Evolutionary conservation across 30 jellyfish, hydroid and myxozoan species (phyloP).

Genomic region (Hydractinia echinata): DNA sequence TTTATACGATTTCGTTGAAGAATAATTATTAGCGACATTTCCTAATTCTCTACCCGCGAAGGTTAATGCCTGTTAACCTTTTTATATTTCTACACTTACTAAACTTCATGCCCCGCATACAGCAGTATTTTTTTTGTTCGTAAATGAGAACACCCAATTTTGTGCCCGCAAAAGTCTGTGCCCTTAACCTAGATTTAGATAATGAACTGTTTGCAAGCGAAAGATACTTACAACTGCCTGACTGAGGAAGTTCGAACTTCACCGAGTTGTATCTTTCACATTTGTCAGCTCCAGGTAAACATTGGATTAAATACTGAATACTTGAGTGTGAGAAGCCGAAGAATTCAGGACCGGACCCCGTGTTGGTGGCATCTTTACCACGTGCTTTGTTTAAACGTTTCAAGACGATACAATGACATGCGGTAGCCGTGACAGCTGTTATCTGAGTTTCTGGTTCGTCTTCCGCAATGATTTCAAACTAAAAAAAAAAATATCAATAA

Average conservation of each 20-base stretch:
- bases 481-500: not conserved
- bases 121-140: not conserved
- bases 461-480: slow-evolving; percentile 88
- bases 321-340: slow-evolving; percentile 94
- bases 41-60: not conserved
- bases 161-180: not conserved
- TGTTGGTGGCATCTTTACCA: slow-evolving; percentile 84
- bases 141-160: not conserved
- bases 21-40: too few species aligned
- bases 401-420: slow-evolving; percentile 88
- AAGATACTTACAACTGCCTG: slow-evolving; percentile 44
- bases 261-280: slow-evolving; percentile 67
- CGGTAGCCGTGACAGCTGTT: slow-evolving; percentile 89
- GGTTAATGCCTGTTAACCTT: not conserved
- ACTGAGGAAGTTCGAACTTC: slow-evolving; percentile 67
- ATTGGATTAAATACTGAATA: slow-evolving; percentile 67
- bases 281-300: slow-evolving; percentile 57
- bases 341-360: slow-evolving; percentile 97
- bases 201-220: not conserved
- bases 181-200: not conserved
- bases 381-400: slow-evolving; percentile 81
- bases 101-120: not conserved
- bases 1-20: too few species aligned
- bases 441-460: slow-evolving; percentile 85
- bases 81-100: not conserved